phyloP scores from a whole-genome alignment of 2,113 vertebrate genomes.

The Xerus inauris region DNA sequence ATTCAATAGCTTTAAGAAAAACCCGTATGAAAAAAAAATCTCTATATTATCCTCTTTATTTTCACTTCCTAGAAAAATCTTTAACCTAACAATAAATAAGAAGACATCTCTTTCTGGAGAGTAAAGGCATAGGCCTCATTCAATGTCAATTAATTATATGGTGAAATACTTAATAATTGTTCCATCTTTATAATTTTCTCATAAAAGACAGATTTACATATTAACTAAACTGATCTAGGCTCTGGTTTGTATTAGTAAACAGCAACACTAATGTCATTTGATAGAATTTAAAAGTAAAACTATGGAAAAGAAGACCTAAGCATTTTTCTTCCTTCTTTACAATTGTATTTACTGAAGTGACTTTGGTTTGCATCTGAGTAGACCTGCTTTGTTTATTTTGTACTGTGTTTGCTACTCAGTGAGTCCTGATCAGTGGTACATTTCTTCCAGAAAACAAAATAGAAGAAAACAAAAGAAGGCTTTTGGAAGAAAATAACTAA shows the following conservation, averaged over 20 bases:
- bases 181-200: not conserved
- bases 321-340: not conserved
- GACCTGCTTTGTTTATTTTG: constrained; percentile 43
- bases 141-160: not conserved
- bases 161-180: not conserved
- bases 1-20: not conserved
- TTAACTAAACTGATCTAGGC: not conserved
- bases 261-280: not conserved
- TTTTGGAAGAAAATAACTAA: not conserved
- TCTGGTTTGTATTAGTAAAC: not conserved
- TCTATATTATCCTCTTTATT: not conserved
- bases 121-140: not conserved
- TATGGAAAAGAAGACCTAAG: not conserved
- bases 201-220: not conserved
- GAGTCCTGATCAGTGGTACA: not conserved
- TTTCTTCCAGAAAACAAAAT: constrained; percentile 46
- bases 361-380: not conserved
- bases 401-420: not conserved
- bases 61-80: constrained; percentile 40
- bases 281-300: constrained; percentile 40
- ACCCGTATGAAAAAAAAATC: not conserved
- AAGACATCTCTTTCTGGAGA: not conserved
- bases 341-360: not conserved
- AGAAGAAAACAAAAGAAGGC: not conserved
- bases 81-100: constrained; percentile 4